Evolutionary conservation across 37 sponge, comb jelly and placozoan genomes (phyloP).

Genomic region (Eunapius fragilis): DNA sequence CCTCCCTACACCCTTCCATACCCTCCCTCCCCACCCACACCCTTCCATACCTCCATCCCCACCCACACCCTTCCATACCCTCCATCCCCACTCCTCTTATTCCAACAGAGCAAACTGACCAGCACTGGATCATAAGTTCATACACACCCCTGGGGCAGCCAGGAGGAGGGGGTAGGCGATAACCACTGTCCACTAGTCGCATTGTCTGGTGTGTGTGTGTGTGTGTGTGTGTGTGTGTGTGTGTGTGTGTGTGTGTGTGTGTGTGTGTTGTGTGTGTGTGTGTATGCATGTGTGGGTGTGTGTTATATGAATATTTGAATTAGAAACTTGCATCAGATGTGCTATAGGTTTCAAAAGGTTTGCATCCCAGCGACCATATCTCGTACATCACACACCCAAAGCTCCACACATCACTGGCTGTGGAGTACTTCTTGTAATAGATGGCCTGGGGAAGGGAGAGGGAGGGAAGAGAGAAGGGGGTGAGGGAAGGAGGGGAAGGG

Average conservation of each 20-base stretch:
- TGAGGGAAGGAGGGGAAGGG: not conserved
- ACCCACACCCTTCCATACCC: not conserved
- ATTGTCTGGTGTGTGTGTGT: not conserved
- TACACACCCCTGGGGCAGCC: constrained; percentile 65
- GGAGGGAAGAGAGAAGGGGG: not conserved
- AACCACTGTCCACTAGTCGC: constrained; percentile 1
- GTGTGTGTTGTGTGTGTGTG: too few species aligned
- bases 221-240: too few species aligned
- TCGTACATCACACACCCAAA: not conserved
- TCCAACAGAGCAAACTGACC: constrained; percentile 41
- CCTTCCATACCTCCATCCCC: not conserved
- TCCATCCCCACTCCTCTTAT: too few species aligned
- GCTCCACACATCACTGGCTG: not conserved
- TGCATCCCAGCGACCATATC: not conserved
- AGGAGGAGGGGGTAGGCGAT: constrained; percentile 64
- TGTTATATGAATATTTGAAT: too few species aligned
- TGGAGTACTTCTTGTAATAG: not conserved
- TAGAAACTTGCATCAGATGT: not conserved
- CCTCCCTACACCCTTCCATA: not conserved
- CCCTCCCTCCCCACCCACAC: not conserved
- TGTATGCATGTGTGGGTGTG: too few species aligned
- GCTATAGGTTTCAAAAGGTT: not conserved
- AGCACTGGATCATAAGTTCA: constrained; percentile 53
- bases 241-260: too few species aligned
- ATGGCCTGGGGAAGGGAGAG: not conserved